Evolutionary conservation across 2,113 vertebrate genomes (phyloP).

Genomic region (Phylloscopus trochilus): DNA sequence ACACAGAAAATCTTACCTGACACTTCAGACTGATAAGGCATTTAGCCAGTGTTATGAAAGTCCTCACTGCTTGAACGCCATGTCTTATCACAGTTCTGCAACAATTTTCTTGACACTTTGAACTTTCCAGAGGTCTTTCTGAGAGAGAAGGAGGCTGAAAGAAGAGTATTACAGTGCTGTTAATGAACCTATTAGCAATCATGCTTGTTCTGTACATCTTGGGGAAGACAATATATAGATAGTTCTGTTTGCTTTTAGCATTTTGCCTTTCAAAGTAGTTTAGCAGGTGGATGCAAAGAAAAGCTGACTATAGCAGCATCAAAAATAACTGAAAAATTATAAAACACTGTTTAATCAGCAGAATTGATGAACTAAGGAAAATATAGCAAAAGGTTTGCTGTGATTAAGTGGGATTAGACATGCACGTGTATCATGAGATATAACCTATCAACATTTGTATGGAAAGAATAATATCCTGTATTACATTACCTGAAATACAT

Average conservation of each 20-base stretch:
- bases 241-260: not conserved
- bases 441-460: not conserved
- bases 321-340: not conserved
- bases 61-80: not conserved
- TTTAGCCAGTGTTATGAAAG: not conserved
- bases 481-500: not conserved
- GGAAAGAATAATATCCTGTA: not conserved
- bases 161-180: not conserved
- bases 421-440: not conserved
- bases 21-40: slow-evolving; percentile 15
- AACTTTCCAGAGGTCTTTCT: slow-evolving; percentile 24
- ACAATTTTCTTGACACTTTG: slow-evolving; percentile 29
- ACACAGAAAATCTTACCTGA: not conserved
- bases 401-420: not conserved
- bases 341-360: not conserved
- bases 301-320: not conserved
- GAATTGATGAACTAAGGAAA: not conserved
- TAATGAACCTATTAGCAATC: not conserved
- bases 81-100: not conserved
- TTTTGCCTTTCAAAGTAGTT: not conserved
- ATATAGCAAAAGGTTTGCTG: not conserved
- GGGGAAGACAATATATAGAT: not conserved
- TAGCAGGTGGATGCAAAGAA: not conserved
- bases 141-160: not conserved
- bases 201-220: not conserved